Evolutionary conservation across 2,797 vertebrate species (phyloP).

Genomic region (Hydrolagus colliei): DNA sequence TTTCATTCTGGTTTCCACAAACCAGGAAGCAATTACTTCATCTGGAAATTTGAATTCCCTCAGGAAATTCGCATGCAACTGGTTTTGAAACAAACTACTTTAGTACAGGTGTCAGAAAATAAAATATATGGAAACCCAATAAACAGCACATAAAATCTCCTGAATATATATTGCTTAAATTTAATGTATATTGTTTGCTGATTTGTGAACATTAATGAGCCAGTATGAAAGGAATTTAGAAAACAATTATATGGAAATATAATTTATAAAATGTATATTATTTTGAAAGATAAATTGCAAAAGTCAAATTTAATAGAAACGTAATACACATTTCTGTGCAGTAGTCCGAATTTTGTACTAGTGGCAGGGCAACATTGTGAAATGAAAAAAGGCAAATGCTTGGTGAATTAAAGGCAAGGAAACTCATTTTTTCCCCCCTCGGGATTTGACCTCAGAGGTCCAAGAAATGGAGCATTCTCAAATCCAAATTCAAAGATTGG

Average conservation of each 20-base stretch:
- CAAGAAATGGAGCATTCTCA: neutral
- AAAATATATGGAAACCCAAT: neutral
- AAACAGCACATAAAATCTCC: neutral
- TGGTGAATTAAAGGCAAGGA: neutral
- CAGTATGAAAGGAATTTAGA: neutral
- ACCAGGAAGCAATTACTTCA: constrained; percentile 14
- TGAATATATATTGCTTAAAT: neutral
- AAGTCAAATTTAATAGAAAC: neutral
- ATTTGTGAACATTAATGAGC: neutral
- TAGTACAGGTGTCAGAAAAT: neutral
- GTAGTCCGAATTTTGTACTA: neutral
- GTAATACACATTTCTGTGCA: neutral
- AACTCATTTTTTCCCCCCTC: neutral
- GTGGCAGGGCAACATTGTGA: neutral
- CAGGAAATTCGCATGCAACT: neutral
- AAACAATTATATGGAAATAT: neutral
- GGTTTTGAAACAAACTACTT: neutral
- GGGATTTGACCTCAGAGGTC: neutral
- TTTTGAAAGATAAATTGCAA: neutral
- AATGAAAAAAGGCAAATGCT: neutral
- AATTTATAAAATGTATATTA: neutral
- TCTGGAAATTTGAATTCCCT: neutral
- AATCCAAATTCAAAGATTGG: neutral
- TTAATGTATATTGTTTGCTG: neutral
- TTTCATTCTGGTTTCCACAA: constrained; percentile 2